Conservation (phyloP, 2,797 vertebrate genomes). For the Gallinago nigripennis region DNA sequence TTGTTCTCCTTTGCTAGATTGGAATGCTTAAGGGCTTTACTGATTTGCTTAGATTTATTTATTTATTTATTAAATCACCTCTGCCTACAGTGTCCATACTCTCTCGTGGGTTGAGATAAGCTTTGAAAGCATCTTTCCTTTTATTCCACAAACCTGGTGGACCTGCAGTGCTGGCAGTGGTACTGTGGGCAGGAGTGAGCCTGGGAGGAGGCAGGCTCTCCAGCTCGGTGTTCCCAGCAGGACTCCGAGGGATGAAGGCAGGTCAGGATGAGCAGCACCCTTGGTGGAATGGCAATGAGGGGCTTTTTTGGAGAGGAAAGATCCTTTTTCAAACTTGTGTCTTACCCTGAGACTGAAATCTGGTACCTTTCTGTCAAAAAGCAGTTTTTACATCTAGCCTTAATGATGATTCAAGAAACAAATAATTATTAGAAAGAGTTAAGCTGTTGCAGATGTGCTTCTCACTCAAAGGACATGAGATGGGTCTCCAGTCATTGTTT, state of each 20-base stretch:
- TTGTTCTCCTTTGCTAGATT: not conserved
- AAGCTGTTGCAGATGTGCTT: slow-evolving; percentile 17
- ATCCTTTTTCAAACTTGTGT: not conserved
- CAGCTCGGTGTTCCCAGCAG: fast-evolving
- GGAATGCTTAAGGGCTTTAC: not conserved
- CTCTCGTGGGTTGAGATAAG: not conserved
- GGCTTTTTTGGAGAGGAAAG: not conserved
- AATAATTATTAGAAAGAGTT: not conserved
- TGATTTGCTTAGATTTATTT: not conserved
- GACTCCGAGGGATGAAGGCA: fast-evolving
- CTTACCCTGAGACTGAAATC: not conserved
- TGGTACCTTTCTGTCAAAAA: not conserved
- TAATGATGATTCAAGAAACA: not conserved
- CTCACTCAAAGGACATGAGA: not conserved
- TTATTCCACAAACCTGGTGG: not conserved
- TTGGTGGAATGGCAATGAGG: not conserved
- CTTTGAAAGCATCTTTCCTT: not conserved
- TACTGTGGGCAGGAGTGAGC: not conserved
- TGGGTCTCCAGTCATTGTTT: not conserved
- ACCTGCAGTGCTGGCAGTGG: fast-evolving
- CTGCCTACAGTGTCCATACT: not conserved
- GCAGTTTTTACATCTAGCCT: not conserved
- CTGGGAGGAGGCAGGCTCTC: not conserved
- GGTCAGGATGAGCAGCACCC: not conserved
- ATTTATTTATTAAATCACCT: not conserved